Conservation (phyloP, 2,113 vertebrate genomes). For the Perca fluviatilis region DNA sequence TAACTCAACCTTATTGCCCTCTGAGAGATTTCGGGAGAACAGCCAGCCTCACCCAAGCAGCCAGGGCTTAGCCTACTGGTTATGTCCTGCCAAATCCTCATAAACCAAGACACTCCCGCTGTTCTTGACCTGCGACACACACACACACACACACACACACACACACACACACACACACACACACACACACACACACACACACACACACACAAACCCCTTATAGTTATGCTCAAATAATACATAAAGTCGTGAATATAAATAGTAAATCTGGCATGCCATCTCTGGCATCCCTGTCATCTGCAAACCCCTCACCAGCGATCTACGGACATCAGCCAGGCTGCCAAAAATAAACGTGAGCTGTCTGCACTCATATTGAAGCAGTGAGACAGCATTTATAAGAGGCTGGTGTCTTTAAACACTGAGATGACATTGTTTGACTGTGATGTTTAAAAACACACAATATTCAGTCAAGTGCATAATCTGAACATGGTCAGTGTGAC, state of each 20-base stretch:
- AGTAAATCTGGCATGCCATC: constrained; percentile 57
- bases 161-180: not conserved
- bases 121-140: constrained; percentile 17
- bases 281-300: constrained; percentile 65
- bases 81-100: constrained; percentile 35
- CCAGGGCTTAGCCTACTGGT: constrained; percentile 17
- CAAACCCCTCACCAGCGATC: constrained; percentile 43
- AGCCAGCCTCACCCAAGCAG: constrained; percentile 36
- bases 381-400: constrained; percentile 60
- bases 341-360: constrained; percentile 69
- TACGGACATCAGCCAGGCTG: constrained; percentile 31
- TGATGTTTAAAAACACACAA: not conserved
- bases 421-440: constrained; percentile 1
- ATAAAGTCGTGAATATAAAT: constrained; percentile 51
- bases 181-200: constrained; percentile 2
- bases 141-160: constrained; percentile 18
- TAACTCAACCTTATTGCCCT: constrained; percentile 27
- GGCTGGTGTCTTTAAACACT: constrained; percentile 20
- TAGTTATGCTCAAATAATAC: constrained; percentile 21
- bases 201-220: constrained; percentile 22
- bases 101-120: constrained; percentile 16
- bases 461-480: not conserved
- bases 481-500: constrained; percentile 8
- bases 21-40: constrained; percentile 12
- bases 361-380: constrained; percentile 40